phyloP scores from a whole-genome alignment of 2,888 invertebrate genomes.

The Lepas anatifera region DNA sequence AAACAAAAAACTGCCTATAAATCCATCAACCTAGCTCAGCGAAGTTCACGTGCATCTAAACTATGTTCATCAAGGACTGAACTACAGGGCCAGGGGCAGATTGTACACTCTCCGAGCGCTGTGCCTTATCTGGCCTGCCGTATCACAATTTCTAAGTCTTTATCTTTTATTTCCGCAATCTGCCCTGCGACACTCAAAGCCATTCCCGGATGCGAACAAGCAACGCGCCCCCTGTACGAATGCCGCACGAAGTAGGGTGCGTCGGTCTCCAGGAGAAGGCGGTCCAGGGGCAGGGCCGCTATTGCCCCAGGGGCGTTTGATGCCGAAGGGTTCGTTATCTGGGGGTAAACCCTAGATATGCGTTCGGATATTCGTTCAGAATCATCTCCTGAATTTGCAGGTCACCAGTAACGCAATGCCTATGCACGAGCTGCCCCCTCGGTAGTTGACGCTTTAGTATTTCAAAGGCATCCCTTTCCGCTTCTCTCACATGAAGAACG shows the following conservation, averaged over 20 bases:
- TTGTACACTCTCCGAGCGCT: constrained; percentile 21
- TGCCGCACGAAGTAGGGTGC: constrained; percentile 34
- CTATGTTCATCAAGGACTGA: not conserved
- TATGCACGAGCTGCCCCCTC: not conserved
- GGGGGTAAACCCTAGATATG: not conserved
- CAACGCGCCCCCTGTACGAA: constrained; percentile 29
- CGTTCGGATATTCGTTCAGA: not conserved
- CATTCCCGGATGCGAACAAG: constrained; percentile 23
- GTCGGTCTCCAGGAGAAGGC: constrained; percentile 18
- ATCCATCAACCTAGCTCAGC: too few species aligned
- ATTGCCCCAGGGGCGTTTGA: not conserved
- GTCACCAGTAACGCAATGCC: not conserved
- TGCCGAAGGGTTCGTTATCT: not conserved
- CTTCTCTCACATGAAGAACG: not conserved
- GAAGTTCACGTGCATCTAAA: too few species aligned
- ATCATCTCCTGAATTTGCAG: not conserved
- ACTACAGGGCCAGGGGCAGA: not conserved
- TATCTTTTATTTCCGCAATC: not conserved
- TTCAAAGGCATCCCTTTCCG: not conserved
- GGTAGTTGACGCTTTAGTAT: not conserved
- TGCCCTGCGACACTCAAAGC: not conserved
- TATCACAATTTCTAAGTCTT: not conserved
- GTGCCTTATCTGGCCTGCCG: constrained; percentile 1
- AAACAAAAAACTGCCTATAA: too few species aligned
- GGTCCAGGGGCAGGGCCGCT: not conserved